These are phyloP conservation scores for Drosophila pegasa DNA, from an alignment of 2,888 invertebrate genomes.

Conservation along the genomic window DNA sequence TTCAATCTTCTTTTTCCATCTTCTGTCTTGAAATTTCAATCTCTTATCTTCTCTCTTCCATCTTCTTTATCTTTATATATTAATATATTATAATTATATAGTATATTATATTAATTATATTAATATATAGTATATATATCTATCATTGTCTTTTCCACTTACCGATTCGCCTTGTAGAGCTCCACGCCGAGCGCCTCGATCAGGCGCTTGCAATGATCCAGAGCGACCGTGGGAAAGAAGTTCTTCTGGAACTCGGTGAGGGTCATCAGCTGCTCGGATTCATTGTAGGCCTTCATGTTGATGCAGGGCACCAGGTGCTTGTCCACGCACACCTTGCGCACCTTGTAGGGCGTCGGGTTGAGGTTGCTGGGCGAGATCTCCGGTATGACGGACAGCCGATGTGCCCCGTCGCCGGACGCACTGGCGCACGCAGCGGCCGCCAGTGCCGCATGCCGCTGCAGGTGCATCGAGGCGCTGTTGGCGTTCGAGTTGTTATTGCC, in stretches of 20 bases:
- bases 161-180: conserved; percentile 93
- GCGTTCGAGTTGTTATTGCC: conserved; percentile 38
- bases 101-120: background rate
- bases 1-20: too few species aligned
- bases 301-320: conserved; percentile 93
- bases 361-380: conserved; percentile 89
- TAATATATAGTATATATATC: background rate
- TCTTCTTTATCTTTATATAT: background rate
- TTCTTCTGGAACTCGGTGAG: conserved; percentile 92
- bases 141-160: conserved; percentile 83
- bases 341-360: conserved; percentile 91
- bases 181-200: conserved; percentile 92
- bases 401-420: conserved; percentile 71
- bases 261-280: conserved; percentile 92
- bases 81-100: background rate
- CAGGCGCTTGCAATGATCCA: conserved; percentile 91
- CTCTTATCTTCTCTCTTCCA: too few species aligned
- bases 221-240: conserved; percentile 91
- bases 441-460: conserved; percentile 84
- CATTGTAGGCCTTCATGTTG: conserved; percentile 93
- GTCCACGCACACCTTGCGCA: conserved; percentile 92
- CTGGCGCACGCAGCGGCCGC: conserved; percentile 73
- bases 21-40: too few species aligned
- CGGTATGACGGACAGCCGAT: conserved; percentile 88
- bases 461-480: conserved; percentile 85